Evolutionary conservation across 2,797 vertebrate genomes (phyloP).

Genomic region (Pseudopleuronectes americanus): DNA sequence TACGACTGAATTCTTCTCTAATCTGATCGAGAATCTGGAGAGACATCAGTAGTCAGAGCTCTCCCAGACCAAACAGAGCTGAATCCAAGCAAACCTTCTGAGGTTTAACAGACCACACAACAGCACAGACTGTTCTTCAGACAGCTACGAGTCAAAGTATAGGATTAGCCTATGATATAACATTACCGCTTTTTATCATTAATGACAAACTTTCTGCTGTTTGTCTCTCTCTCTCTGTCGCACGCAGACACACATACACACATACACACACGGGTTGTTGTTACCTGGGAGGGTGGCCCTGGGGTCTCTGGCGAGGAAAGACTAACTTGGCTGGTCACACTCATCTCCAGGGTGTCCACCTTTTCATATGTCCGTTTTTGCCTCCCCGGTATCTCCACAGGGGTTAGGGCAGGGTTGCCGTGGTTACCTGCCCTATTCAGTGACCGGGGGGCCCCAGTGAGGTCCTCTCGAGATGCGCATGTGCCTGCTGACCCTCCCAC

Average conservation of each 20-base stretch:
- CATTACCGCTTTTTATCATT: conserved; percentile 16
- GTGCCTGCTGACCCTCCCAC: conserved; percentile 62
- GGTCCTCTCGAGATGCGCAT: conserved; percentile 84
- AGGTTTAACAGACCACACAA: conserved; percentile 43
- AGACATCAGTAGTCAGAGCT: conserved; percentile 30
- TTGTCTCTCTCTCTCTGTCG: not conserved
- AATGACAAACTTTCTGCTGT: not conserved
- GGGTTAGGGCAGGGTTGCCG: conserved; percentile 61
- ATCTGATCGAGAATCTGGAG: conserved; percentile 39
- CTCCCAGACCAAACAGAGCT: conserved; percentile 40
- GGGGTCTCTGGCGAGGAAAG: conserved; percentile 83
- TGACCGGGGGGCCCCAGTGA: conserved; percentile 75
- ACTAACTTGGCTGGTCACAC: conserved; percentile 83
- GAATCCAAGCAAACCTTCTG: conserved; percentile 40
- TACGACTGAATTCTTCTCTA: conserved; percentile 37
- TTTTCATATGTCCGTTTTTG: conserved; percentile 94
- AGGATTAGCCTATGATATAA: conserved; percentile 10
- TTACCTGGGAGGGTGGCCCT: conserved; percentile 87
- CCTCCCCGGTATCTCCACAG: conserved; percentile 82
- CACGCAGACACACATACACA: not conserved
- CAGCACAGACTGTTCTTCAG: conserved; percentile 36
- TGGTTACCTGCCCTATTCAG: conserved; percentile 77
- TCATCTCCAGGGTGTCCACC: conserved; percentile 91
- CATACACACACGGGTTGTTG: not conserved
- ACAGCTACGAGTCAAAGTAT: conserved; percentile 23